Conservation (phyloP, 53 echinoderm and acorn worm species). For the Stichopus horrens region DNA sequence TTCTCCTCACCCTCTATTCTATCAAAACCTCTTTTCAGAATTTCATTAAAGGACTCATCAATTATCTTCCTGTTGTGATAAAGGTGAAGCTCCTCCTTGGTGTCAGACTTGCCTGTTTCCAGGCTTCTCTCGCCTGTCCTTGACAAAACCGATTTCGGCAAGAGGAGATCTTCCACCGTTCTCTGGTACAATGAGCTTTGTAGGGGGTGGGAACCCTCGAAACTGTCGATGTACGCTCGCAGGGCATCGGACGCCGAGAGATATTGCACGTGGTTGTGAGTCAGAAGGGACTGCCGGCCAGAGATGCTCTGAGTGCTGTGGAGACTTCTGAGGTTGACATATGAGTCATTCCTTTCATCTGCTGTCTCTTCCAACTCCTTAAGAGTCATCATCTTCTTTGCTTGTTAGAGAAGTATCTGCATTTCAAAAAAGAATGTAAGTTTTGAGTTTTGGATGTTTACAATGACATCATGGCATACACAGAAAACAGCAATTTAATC, state of each 20-base stretch:
- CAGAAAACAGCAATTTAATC: too few species aligned
- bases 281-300: constrained; percentile 73
- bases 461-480: too few species aligned
- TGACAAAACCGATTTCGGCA: constrained; percentile 62
- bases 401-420: not conserved
- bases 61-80: constrained; percentile 73
- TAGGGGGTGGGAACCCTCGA: constrained; percentile 57
- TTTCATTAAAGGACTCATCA: constrained; percentile 83
- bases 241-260: constrained; percentile 80
- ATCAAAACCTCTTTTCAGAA: constrained; percentile 16
- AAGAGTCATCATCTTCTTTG: constrained; percentile 34
- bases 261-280: constrained; percentile 79
- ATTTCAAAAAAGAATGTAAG: too few species aligned
- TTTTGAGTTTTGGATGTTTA: too few species aligned
- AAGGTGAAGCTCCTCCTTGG: constrained; percentile 65
- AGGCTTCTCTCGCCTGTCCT: constrained; percentile 79
- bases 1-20: constrained; percentile 9
- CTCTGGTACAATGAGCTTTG: constrained; percentile 50
- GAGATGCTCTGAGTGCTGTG: constrained; percentile 87
- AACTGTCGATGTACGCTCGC: constrained; percentile 79
- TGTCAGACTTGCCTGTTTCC: constrained; percentile 81
- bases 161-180: constrained; percentile 79
- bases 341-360: not conserved
- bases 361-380: constrained; percentile 27
- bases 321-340: constrained; percentile 1